phyloP scores from a whole-genome alignment of 2,113 vertebrate species.

The Arvicanthis niloticus region DNA sequence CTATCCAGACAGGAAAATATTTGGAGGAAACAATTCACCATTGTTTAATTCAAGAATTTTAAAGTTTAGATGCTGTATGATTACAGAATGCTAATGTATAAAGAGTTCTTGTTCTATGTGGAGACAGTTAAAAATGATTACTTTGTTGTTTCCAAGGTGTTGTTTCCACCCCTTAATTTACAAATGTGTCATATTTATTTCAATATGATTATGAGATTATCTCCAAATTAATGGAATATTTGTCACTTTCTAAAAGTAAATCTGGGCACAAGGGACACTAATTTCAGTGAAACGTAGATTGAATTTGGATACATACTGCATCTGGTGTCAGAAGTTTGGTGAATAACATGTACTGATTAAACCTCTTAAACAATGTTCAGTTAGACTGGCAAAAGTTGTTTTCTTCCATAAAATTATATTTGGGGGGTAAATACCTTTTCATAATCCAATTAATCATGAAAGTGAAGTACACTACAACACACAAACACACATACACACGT shows the following conservation, averaged over 20 bases:
- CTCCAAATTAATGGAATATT: neutral
- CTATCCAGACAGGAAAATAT: neutral
- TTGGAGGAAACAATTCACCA: neutral
- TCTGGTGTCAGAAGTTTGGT: neutral
- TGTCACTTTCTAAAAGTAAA: neutral
- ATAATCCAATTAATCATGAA: neutral
- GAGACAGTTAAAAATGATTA: neutral
- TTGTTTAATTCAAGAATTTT: neutral
- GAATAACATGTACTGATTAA: neutral
- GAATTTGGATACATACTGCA: fast-evolving
- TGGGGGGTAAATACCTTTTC: neutral
- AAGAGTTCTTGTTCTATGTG: neutral
- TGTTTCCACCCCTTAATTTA: neutral
- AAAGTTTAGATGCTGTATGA: neutral
- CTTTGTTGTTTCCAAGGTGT: neutral
- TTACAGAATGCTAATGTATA: neutral
- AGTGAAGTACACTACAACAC: neutral
- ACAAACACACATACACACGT: too few species aligned
- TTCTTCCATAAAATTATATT: neutral
- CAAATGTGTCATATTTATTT: neutral
- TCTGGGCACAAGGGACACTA: neutral
- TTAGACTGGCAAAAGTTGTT: neutral
- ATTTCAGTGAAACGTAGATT: neutral
- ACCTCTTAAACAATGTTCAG: neutral
- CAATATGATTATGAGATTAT: neutral